These are phyloP conservation scores for Megathymus violae DNA, from an alignment of 1,140 invertebrate genomes.

Conservation along the genomic window DNA sequence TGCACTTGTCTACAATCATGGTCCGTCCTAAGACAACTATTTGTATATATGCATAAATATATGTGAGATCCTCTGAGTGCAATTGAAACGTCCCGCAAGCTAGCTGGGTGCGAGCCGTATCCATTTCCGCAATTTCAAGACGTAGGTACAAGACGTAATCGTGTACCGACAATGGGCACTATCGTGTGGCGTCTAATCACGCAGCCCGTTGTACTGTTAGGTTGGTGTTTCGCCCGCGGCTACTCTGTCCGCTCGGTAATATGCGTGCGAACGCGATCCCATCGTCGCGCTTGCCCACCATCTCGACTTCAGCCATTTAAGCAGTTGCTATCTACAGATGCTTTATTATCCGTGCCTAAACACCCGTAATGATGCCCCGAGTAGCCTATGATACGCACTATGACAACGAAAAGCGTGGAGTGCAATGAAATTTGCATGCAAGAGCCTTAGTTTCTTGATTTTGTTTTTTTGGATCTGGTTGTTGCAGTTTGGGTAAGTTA, in stretches of 20 bases:
- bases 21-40: slow-evolving; percentile 34
- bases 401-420: background rate
- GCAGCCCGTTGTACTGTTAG: slow-evolving; percentile 74
- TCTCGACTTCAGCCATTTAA: slow-evolving; percentile 44
- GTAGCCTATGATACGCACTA: slow-evolving; percentile 11
- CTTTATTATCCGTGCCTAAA: slow-evolving; percentile 51
- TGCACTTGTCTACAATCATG: too few relatives aligned
- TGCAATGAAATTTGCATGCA: slow-evolving; percentile 15
- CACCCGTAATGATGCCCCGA: slow-evolving; percentile 16
- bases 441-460: slow-evolving; percentile 2
- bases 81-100: slow-evolving; percentile 78
- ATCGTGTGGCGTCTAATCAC: slow-evolving; percentile 81
- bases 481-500: too few relatives aligned
- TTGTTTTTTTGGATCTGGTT: background rate
- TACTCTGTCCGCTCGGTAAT: slow-evolving; percentile 63
- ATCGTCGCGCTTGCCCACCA: slow-evolving; percentile 55
- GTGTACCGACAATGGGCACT: slow-evolving; percentile 80
- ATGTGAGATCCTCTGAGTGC: slow-evolving; percentile 42
- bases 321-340: slow-evolving; percentile 50
- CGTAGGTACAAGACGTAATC: slow-evolving; percentile 72
- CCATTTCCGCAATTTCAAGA: slow-evolving; percentile 81
- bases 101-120: slow-evolving; percentile 70
- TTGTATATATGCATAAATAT: slow-evolving; percentile 46
- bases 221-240: slow-evolving; percentile 58
- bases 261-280: slow-evolving; percentile 79